Evolutionary conservation across 2,888 invertebrate species (phyloP).

Genomic region (Eupsilia transversa): DNA sequence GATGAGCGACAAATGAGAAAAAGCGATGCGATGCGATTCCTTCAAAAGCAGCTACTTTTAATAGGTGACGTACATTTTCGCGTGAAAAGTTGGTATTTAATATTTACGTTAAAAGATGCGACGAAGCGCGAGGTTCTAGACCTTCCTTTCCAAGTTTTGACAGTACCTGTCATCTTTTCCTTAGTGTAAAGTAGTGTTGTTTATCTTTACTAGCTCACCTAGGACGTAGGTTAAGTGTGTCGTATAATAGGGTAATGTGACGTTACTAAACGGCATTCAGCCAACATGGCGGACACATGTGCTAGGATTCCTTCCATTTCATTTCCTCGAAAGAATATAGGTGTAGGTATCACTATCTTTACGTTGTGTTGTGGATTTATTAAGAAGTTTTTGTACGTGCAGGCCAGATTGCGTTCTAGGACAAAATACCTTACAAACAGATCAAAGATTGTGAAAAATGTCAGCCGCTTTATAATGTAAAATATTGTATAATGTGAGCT

Average conservation of each 20-base stretch:
- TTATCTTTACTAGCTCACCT: slow-evolving; percentile 4
- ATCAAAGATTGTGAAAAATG: no score
- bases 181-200: not conserved
- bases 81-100: not conserved
- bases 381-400: not conserved
- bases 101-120: not conserved
- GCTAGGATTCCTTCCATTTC: slow-evolving; percentile 46
- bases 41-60: not conserved
- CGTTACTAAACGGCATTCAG: slow-evolving; percentile 47
- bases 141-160: not conserved
- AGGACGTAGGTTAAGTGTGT: slow-evolving; percentile 22
- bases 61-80: not conserved
- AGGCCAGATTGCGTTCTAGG: no score
- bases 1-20: not conserved
- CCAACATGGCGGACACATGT: slow-evolving; percentile 53
- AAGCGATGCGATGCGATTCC: not conserved
- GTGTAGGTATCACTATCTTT: slow-evolving; percentile 23
- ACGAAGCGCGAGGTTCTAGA: not conserved
- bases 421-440: not conserved
- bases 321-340: slow-evolving; percentile 49
- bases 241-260: slow-evolving; percentile 52
- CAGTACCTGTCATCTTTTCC: not conserved
- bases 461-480: no score
- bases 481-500: no score
- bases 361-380: slow-evolving; percentile 27